Base-by-base conservation (phyloP, 2,113 vertebrate genomes). In the sheep (Ovis aries) region DNA sequence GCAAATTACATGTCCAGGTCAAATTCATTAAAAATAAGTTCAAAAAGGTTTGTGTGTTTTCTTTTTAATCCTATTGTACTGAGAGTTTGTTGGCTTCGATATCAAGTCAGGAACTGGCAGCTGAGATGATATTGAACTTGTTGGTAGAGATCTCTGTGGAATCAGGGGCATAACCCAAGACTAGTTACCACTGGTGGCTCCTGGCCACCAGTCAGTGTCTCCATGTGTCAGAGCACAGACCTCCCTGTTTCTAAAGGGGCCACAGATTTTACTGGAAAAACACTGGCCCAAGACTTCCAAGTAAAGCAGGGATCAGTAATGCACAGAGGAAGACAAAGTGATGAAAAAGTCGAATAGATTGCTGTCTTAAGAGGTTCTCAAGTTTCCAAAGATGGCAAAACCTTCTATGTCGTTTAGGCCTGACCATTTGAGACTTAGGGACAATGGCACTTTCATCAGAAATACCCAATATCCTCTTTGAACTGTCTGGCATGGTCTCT, bases 1-100 rank as follows among this genome's bases (percentile, higher is more conserved):
- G 71, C 40, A 94, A 91, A 82, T 48, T 86, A 40, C 36, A 59
- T 36, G 48, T 89, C 25, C 71, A 78, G 31, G n/a, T 77, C 60
- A 96, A 92, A 89, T 93, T 80, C 59, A 91, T 62, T 74, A 57
- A 91, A 88, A 29, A 71, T 83, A 96, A 67, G 29, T 29, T 86
- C 71, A 90, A 90, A 90, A 82, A n/a, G 31, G 16, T 23, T 1
- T 29, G 8, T 74, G 5, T 5, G 43, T 92, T 21, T 36, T 36
- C 36, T 59, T 36, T 67, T 88, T 15, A 48, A 82, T 81, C 48
- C 83, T 81, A 29, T 36, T 67, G 19, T 64, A 67, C 25, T 89
- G n/a, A 90, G 55, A 94, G 33, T 91, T 25, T 40, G 36, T 88
- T 64, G 23, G 14, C 59, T 7, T 81, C 17, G 6, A 36, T 90